Evolutionary conservation across 2,113 vertebrate species (phyloP).

Genomic region (Atherinomorus stipes): DNA sequence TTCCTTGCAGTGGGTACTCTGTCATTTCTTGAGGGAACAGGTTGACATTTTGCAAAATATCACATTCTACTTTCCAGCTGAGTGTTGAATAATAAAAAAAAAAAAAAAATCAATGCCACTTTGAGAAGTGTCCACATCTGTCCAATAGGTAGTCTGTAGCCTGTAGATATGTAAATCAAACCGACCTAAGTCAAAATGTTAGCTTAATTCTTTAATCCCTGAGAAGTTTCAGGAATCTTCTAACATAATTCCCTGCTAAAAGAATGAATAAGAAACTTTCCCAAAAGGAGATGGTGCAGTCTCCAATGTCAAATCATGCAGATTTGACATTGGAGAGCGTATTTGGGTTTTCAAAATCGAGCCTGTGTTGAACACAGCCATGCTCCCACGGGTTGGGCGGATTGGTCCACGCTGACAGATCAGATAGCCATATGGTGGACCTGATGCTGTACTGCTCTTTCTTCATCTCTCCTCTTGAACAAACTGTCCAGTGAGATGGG

Average conservation of each 20-base stretch:
- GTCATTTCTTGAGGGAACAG: slow-evolving; percentile 13
- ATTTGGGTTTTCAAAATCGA: slow-evolving; percentile 54
- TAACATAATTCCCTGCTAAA: background rate
- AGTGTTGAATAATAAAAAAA: slow-evolving; percentile 5
- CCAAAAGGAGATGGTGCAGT: background rate
- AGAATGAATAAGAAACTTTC: background rate
- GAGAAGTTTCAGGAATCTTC: background rate
- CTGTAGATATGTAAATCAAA: background rate
- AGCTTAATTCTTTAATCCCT: background rate
- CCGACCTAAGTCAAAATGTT: background rate
- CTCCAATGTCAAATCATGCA: background rate
- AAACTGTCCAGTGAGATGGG: slow-evolving; percentile 28
- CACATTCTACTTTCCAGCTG: background rate
- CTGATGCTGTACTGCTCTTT: slow-evolving; percentile 54
- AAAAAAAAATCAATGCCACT: background rate
- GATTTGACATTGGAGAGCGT: slow-evolving; percentile 5
- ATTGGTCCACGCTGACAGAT: slow-evolving; percentile 61
- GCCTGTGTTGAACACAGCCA: slow-evolving; percentile 40
- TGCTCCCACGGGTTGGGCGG: slow-evolving; percentile 64
- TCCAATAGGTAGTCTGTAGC: slow-evolving; percentile 1
- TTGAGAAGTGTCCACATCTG: background rate
- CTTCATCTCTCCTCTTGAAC: slow-evolving; percentile 16
- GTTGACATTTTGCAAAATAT: slow-evolving; percentile 25
- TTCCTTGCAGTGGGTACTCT: background rate
- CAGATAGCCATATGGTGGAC: slow-evolving; percentile 69